These are phyloP conservation scores for Teleogryllus occipitalis DNA, from an alignment of 1,140 invertebrate genomes.

Conservation along the genomic window DNA sequence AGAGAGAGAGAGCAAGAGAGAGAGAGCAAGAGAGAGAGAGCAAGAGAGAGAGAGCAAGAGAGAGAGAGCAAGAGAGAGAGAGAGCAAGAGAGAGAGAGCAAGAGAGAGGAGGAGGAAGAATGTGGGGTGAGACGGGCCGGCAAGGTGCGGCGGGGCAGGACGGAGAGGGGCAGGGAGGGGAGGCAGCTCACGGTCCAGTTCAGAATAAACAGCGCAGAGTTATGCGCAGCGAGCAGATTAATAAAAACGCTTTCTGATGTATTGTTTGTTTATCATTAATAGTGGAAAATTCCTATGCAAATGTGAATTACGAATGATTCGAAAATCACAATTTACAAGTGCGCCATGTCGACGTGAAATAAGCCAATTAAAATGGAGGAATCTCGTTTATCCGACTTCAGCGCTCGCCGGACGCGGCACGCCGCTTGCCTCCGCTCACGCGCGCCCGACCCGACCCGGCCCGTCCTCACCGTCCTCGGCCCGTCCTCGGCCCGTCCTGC, in stretches of 20 bases:
- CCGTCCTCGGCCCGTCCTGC: no score
- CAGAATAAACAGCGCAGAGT: not conserved
- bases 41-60: no score
- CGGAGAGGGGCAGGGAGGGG: no score
- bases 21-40: no score
- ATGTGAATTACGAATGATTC: not conserved
- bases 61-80: not conserved
- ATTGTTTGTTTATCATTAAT: slow-evolving; percentile 6
- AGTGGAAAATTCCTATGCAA: not conserved
- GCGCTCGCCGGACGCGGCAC: not conserved
- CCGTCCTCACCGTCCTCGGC: no score
- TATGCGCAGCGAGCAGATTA: not conserved
- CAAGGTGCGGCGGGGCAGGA: no score
- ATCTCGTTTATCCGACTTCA: not conserved
- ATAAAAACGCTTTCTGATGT: not conserved
- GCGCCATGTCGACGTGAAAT: not conserved
- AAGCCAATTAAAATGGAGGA: slow-evolving; percentile 4
- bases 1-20: no score
- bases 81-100: not conserved
- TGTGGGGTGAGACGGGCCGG: no score
- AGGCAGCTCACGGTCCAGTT: no score
- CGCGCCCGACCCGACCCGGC: no score
- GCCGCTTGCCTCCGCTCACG: not conserved
- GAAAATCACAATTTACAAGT: not conserved
- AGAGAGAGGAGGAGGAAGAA: not conserved